Conservation (phyloP, 2,888 invertebrate species). For the Scaptomyza flava region DNA sequence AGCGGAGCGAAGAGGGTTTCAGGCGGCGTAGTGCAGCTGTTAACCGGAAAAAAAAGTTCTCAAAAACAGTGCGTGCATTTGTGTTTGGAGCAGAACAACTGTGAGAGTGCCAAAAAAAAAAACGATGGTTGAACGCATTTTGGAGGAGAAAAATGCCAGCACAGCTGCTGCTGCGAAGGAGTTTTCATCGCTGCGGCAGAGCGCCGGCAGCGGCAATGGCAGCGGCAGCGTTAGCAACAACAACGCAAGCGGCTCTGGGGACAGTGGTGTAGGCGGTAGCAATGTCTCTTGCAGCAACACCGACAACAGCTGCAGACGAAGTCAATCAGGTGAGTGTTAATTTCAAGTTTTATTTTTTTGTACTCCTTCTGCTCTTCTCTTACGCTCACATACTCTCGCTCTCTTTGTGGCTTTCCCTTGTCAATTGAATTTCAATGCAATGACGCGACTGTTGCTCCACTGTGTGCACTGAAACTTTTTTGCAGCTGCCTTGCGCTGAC, state of each 20-base stretch:
- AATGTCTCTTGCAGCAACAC: constrained; percentile 72
- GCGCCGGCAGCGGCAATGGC: constrained; percentile 30
- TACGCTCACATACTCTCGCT: constrained; percentile 10
- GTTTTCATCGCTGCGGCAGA: constrained; percentile 47
- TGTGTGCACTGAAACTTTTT: constrained; percentile 34
- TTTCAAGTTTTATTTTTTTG: constrained; percentile 41
- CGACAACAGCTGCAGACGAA: constrained; percentile 79
- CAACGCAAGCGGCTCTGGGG: constrained; percentile 66
- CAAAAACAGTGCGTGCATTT: constrained; percentile 25
- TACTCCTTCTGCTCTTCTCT: constrained; percentile 21
- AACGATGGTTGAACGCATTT: constrained; percentile 89
- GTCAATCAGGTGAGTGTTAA: constrained; percentile 78
- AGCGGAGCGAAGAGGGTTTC: constrained; percentile 18
- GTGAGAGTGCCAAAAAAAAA: constrained; percentile 54
- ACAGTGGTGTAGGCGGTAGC: constrained; percentile 71
- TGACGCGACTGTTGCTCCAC: constrained; percentile 19
- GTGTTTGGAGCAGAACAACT: constrained; percentile 30
- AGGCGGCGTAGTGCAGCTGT: constrained; percentile 57
- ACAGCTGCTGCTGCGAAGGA: constrained; percentile 52
- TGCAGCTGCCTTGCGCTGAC: constrained; percentile 43
- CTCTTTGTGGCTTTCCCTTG: constrained; percentile 37
- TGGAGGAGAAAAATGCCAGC: constrained; percentile 85
- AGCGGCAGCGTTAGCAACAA: constrained; percentile 41
- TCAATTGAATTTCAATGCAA: constrained; percentile 5
- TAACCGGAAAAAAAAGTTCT: constrained; percentile 62